Base-by-base conservation (phyloP, 2,888 invertebrate species). In the Xestoiulus laeticollis region DNA sequence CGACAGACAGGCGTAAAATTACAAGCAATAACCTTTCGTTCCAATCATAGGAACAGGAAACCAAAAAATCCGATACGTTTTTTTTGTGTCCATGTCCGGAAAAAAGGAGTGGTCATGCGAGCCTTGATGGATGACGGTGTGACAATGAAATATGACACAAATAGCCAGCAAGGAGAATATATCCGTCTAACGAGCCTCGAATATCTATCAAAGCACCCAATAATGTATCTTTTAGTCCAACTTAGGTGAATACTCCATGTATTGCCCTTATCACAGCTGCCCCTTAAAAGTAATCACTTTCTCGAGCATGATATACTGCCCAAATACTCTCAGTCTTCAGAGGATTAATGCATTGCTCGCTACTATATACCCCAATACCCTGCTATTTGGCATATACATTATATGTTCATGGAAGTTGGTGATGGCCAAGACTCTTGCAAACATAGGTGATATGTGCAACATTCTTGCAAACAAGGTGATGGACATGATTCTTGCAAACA, bases 201-300 rank as follows among this genome's bases (percentile, higher is more conserved):
- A 68, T 68, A 68, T 68, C 68, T 14, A 68, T 68, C 26, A 68
- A 26, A 68, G 68, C 68, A 26, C 26, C 68, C 68, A 68, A 68
- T 68, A 26, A 68, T 68, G 68, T 68, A 68, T 68, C 68, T 68
- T 68, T 68, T 10, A 68, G 68, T 26, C 68, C 68, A 68, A 68
- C 68, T 68, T 68, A 26, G 68, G 8, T 26, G 68, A 26, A 68
- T 68, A 68, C 68, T 68, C 26, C 26, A 68, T 68, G 68, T 68
- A 68, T 68, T 26, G 68, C 68, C 68, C 68, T 68, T 68, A 68
- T 68, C 68, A 68, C 68, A 68, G 68, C 68, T 68, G 68, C 68
- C 68, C 68, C 68, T 30, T 68, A 68, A 68, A 68, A 68, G 68
- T 68, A 68, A 68, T 68, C 68, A 68, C 68, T 26, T 68, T 26